Evolutionary conservation across 2,888 invertebrate species (phyloP).

Genomic region (Leptura quadrifasciata): DNA sequence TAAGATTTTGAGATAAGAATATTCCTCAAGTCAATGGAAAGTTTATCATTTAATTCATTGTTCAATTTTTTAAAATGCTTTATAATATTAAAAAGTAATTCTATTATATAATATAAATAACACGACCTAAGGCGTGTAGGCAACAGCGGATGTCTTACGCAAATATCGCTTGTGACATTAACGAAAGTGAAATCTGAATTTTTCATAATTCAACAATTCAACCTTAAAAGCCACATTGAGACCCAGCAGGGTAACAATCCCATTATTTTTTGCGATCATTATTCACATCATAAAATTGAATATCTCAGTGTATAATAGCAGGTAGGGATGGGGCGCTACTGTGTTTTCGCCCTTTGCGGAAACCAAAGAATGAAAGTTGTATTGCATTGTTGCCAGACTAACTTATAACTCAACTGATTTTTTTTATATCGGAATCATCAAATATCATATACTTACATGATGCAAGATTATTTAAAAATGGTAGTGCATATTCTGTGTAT

Average conservation of each 20-base stretch:
- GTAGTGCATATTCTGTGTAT: too few species aligned
- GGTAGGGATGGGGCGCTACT: slow-evolving; percentile 2
- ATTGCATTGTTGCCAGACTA: slow-evolving; percentile 3
- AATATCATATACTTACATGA: too few species aligned
- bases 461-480: too few species aligned
- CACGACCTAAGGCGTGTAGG: background rate
- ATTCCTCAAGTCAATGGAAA: too few species aligned
- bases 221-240: slow-evolving; percentile 26
- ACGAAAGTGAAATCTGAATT: slow-evolving; percentile 14
- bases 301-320: slow-evolving; percentile 31
- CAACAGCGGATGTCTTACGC: background rate
- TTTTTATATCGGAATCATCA: too few species aligned
- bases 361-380: background rate
- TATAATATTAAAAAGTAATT: too few species aligned
- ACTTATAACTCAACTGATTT: too few species aligned
- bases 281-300: slow-evolving; percentile 42
- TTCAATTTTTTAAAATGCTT: too few species aligned
- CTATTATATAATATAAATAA: background rate
- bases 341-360: slow-evolving; percentile 8
- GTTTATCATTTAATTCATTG: too few species aligned
- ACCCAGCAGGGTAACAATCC: slow-evolving; percentile 10
- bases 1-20: too few species aligned
- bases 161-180: background rate
- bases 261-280: slow-evolving; percentile 33
- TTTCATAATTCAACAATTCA: slow-evolving; percentile 33